A percentile compares a stretch with the other conserved stretches of the same genome.
phyloP scores from a whole-genome alignment of 1,140 invertebrate genomes.

The Drosophila equinoxialis region DNA sequence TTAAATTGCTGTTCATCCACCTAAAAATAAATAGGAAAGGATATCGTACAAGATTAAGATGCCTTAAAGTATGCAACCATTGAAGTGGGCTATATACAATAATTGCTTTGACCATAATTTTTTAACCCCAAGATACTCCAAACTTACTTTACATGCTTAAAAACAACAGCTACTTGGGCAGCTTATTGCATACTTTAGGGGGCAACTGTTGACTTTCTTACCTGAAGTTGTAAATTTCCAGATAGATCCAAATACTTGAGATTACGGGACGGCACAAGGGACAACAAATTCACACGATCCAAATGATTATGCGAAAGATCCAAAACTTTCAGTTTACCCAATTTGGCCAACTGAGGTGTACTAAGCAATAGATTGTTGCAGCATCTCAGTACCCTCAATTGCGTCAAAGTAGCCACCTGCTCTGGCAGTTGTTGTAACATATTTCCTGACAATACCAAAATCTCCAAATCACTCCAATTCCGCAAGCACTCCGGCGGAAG shows the following conservation, averaged over 20 bases:
- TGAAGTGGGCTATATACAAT: too few species aligned
- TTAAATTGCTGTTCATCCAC: slow-evolving; percentile 92
- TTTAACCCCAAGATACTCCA: too few species aligned
- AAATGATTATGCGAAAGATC: slow-evolving; percentile 93
- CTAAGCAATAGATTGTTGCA: slow-evolving; percentile 91
- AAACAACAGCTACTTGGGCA: too few species aligned
- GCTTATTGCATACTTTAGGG: too few species aligned
- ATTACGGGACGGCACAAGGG: slow-evolving; percentile 89
- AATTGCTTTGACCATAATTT: too few species aligned
- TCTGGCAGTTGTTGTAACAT: slow-evolving; percentile 90
- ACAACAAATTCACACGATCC: slow-evolving; percentile 89
- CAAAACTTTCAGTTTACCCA: slow-evolving; percentile 89
- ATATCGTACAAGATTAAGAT: background rate
- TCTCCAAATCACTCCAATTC: slow-evolving; percentile 91
- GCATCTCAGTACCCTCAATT: slow-evolving; percentile 89
- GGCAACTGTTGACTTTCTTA: background rate
- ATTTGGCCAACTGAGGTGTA: slow-evolving; percentile 90
- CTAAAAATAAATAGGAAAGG: background rate
- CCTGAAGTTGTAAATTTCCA: slow-evolving; percentile 90
- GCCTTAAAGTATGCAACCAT: too few species aligned
- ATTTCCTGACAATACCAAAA: slow-evolving; percentile 92
- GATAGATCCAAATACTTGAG: slow-evolving; percentile 93
- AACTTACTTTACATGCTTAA: too few species aligned
- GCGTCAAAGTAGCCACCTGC: slow-evolving; percentile 88
- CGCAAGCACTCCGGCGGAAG: slow-evolving; percentile 90